Evolutionary conservation across 2,113 vertebrate genomes (phyloP).

Genomic region (Microtus pennsylvanicus): DNA sequence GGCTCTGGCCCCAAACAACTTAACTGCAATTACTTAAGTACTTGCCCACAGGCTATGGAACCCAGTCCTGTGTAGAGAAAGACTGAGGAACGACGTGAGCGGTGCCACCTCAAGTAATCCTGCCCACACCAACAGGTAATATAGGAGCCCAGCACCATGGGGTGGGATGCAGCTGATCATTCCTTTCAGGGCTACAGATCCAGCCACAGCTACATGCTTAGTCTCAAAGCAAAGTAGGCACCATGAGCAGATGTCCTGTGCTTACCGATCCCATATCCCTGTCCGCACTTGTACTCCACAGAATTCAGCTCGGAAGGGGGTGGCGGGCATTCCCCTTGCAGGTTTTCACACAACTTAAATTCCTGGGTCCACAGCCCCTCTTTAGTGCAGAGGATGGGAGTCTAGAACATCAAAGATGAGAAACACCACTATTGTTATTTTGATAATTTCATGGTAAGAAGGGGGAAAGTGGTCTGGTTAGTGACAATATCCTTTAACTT

Average conservation of each 20-base stretch:
- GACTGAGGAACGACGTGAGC: conserved; percentile 7
- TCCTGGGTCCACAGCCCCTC: conserved; percentile 93
- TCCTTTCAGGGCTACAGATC: conserved; percentile 9
- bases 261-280: conserved; percentile 92
- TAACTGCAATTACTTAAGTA: background rate
- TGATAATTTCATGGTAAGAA: background rate
- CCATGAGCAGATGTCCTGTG: background rate
- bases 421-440: background rate
- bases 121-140: background rate
- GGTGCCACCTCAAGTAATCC: background rate
- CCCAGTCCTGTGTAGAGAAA: conserved; percentile 47
- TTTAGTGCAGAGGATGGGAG: conserved; percentile 92
- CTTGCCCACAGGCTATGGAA: background rate
- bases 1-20: conserved; percentile 1
- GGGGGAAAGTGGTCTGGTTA: background rate
- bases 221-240: background rate
- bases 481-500: background rate
- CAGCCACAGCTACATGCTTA: background rate
- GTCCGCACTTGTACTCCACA: conserved; percentile 94
- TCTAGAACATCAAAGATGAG: conserved; percentile 83
- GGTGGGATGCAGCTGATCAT: background rate
- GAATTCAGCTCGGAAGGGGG: conserved; percentile 88
- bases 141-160: rapidly evolving
- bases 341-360: conserved; percentile 92
- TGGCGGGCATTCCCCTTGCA: conserved; percentile 90